Evolutionary conservation across 2,113 vertebrate genomes (phyloP).

Genomic region (Anhinga rufa): DNA sequence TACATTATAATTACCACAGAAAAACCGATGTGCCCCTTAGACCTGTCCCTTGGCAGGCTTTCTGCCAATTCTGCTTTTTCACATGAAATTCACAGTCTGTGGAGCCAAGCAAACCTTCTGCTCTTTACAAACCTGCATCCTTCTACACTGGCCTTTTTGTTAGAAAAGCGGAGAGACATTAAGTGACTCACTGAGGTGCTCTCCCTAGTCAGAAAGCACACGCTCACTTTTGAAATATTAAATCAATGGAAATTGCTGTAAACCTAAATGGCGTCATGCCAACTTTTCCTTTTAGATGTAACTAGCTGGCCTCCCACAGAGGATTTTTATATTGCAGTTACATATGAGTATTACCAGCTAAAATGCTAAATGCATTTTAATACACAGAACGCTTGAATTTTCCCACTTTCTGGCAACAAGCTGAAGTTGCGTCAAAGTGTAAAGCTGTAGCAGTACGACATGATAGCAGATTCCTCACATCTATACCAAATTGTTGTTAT

Average conservation of each 20-base stretch:
- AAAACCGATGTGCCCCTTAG: neutral
- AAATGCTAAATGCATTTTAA: neutral
- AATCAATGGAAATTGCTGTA: neutral
- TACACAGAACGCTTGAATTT: neutral
- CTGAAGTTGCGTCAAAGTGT: neutral
- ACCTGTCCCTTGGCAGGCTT: neutral
- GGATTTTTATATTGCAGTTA: neutral
- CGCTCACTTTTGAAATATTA: neutral
- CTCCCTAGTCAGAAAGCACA: neutral
- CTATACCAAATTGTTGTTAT: neutral
- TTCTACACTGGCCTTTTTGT: neutral
- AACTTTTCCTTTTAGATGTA: neutral
- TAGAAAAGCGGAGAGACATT: neutral
- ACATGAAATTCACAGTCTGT: neutral
- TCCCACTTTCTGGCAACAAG: neutral
- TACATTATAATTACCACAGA: neutral
- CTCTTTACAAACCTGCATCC: neutral
- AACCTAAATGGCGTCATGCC: neutral
- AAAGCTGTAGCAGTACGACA: neutral
- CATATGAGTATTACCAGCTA: neutral
- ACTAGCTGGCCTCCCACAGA: neutral
- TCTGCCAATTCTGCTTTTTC: neutral
- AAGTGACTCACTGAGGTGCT: neutral
- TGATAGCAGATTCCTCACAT: neutral
- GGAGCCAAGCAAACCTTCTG: neutral